Evolutionary conservation across 2,113 vertebrate genomes (phyloP).

Genomic region (Hystrix cristata): DNA sequence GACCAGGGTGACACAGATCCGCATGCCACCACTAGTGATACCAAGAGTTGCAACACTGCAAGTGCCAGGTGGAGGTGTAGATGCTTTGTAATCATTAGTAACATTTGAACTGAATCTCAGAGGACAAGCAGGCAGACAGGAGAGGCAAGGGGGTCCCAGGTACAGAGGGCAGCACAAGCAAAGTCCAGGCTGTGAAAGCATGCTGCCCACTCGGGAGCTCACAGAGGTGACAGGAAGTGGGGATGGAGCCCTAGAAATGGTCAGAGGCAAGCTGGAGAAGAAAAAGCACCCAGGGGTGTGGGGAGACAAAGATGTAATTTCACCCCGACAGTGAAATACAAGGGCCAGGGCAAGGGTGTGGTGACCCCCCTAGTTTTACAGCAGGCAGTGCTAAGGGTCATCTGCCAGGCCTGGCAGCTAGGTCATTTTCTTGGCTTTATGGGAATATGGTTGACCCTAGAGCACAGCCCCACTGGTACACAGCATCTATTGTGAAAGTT

Average conservation of each 20-base stretch:
- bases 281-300: background rate
- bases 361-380: background rate
- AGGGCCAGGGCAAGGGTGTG: background rate
- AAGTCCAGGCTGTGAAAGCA: background rate
- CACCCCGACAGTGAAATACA: background rate
- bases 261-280: background rate
- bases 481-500: background rate
- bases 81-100: background rate
- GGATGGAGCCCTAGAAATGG: background rate
- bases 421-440: background rate
- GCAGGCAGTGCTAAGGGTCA: background rate
- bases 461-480: background rate
- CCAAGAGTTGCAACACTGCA: background rate
- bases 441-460: background rate
- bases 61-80: background rate
- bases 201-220: background rate
- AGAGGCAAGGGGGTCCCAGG: background rate
- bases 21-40: background rate
- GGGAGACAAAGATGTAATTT: background rate
- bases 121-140: background rate
- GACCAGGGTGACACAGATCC: background rate
- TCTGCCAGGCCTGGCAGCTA: background rate
- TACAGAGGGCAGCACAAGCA: background rate
- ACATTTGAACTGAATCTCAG: background rate
- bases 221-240: background rate